A percentile compares a stretch with the other conserved stretches of the same genome.
Conservation (phyloP, 2,797 vertebrate genomes). For the Kryptolebias ocellatus region DNA sequence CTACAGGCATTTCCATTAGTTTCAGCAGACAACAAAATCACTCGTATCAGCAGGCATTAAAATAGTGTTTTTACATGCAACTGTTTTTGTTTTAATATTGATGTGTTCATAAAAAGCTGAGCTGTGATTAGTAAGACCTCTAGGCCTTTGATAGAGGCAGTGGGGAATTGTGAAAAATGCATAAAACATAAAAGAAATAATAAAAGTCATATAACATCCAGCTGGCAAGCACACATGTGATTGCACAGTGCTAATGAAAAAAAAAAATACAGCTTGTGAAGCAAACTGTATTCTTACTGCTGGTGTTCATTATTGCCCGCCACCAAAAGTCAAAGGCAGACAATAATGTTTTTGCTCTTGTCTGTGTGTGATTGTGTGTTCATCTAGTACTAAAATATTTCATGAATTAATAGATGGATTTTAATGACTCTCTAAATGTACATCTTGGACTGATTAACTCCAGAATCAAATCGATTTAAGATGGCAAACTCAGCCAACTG, state of each 20-base stretch:
- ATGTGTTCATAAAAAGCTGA: constrained; percentile 73
- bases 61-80: constrained; percentile 68
- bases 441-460: no score
- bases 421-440: no score
- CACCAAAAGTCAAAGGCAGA: no score
- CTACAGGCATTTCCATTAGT: constrained; percentile 65
- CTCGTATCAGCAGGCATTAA: constrained; percentile 73
- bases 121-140: constrained; percentile 68
- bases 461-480: no score
- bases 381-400: no score
- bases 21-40: constrained; percentile 62
- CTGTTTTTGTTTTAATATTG: constrained; percentile 78
- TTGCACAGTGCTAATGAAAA: constrained; percentile 62
- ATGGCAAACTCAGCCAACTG: no score
- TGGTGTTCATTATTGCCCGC: no score
- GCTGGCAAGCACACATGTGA: constrained; percentile 45
- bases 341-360: no score
- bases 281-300: constrained; percentile 10
- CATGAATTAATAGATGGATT: no score
- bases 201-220: constrained; percentile 77
- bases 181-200: constrained; percentile 80
- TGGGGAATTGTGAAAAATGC: constrained; percentile 77
- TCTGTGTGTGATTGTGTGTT: no score
- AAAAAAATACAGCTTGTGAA: constrained; percentile 33
- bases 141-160: constrained; percentile 66